These are phyloP conservation scores for Adrianichthys oophorus DNA, from an alignment of 2,797 vertebrate genomes.

Conservation along the genomic window DNA sequence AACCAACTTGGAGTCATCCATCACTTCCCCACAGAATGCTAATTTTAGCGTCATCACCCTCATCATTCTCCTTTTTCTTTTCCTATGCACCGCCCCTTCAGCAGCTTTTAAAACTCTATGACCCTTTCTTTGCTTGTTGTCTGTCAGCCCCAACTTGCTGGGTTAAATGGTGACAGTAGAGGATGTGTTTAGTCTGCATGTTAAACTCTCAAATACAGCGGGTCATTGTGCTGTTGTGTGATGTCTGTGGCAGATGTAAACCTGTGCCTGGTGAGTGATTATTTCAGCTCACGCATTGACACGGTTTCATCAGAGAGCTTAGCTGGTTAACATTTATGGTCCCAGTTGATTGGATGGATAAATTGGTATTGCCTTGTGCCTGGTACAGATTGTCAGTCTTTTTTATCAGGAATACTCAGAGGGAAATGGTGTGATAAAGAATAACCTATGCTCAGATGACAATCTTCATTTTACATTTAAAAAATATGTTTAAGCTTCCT, in stretches of 20 bases:
- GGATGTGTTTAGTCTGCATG: background rate
- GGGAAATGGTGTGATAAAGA: no score
- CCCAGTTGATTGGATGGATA: no score
- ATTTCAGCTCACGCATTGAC: no score
- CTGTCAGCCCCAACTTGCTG: constrained; percentile 37
- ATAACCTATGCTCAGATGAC: no score
- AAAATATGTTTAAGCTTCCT: no score
- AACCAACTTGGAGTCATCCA: constrained; percentile 65
- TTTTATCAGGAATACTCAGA: no score
- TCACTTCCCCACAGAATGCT: constrained; percentile 60
- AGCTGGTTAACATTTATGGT: no score
- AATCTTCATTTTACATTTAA: no score
- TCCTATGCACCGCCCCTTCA: background rate
- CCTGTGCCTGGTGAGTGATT: constrained; percentile 9
- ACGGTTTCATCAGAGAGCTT: no score
- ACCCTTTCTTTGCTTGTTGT: constrained; percentile 33
- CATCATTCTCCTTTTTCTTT: constrained; percentile 30
- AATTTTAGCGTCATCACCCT: constrained; percentile 64
- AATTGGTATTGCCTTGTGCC: background rate
- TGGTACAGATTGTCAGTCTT: no score
- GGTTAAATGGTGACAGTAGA: constrained; percentile 13
- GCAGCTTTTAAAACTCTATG: constrained; percentile 41
- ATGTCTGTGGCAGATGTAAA: constrained; percentile 1
- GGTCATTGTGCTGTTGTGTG: no score
- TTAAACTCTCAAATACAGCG: background rate